A percentile compares a stretch with the other conserved stretches of the same genome.
These are phyloP conservation scores for Sphinx pinastri DNA, from an alignment of 2,888 invertebrate genomes.

Conservation along the genomic window DNA sequence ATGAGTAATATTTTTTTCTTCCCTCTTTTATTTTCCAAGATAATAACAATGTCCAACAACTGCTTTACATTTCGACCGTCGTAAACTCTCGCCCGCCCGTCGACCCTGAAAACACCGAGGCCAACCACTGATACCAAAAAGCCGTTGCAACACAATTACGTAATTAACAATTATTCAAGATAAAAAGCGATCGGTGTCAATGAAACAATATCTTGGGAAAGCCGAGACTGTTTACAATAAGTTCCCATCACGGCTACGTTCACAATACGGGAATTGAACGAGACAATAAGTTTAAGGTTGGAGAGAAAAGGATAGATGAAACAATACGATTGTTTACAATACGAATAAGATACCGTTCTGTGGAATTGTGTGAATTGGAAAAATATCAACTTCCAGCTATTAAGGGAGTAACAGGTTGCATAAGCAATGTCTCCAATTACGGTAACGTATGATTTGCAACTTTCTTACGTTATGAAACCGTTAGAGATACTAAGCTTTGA, in stretches of 20 bases:
- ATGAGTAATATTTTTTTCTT: too few relatives aligned
- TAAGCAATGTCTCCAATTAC: background rate
- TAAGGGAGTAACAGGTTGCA: background rate
- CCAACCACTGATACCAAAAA: slow-evolving; percentile 14
- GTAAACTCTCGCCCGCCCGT: slow-evolving; percentile 1
- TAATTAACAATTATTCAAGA: slow-evolving; percentile 17
- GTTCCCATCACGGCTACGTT: background rate
- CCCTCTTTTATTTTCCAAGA: background rate
- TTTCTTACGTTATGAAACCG: too few relatives aligned
- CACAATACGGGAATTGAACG: background rate
- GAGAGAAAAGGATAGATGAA: background rate
- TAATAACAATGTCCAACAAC: background rate
- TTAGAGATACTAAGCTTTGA: too few relatives aligned
- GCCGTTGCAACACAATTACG: slow-evolving; percentile 20
- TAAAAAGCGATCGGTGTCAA: slow-evolving; percentile 20
- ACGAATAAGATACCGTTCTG: background rate
- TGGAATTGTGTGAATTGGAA: background rate
- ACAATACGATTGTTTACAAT: slow-evolving; percentile 4
- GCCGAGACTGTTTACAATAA: slow-evolving; percentile 7
- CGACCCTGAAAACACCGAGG: background rate
- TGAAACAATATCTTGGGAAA: slow-evolving; percentile 27
- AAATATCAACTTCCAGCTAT: background rate
- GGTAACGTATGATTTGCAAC: too few relatives aligned
- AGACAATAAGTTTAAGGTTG: background rate
- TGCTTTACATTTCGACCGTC: background rate